Percentiles rank a stretch among this genome's conserved stretches.
Evolutionary conservation across 2,888 invertebrate genomes (phyloP).

Genomic region (Drosophila kuntzei): DNA sequence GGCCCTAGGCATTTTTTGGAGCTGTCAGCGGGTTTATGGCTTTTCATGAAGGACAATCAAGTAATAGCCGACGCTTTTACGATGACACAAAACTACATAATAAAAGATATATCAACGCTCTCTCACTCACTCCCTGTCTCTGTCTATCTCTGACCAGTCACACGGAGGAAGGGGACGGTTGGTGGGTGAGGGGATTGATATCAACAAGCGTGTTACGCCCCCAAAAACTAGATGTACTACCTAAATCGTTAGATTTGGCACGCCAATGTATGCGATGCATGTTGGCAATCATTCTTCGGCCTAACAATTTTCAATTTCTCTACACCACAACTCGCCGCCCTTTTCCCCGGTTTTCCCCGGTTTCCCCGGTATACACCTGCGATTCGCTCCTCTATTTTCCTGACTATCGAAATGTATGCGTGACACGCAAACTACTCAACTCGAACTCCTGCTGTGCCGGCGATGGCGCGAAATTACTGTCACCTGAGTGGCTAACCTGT

Average conservation of each 20-base stretch:
- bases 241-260: slow-evolving; percentile 64
- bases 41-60: slow-evolving; percentile 78
- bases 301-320: slow-evolving; percentile 69
- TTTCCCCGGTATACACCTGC: too few relatives aligned
- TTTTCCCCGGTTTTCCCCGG: not conserved
- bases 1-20: slow-evolving; percentile 42
- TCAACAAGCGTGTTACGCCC: slow-evolving; percentile 54
- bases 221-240: slow-evolving; percentile 43
- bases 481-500: slow-evolving; percentile 54
- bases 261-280: slow-evolving; percentile 74
- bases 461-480: slow-evolving; percentile 68
- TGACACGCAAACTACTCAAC: slow-evolving; percentile 58
- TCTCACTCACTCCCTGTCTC: not conserved
- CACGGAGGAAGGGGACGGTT: not conserved
- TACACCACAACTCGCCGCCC: slow-evolving; percentile 8
- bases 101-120: slow-evolving; percentile 74
- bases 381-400: not conserved
- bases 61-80: slow-evolving; percentile 80
- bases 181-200: slow-evolving; percentile 19
- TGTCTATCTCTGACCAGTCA: slow-evolving; percentile 4
- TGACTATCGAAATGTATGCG: slow-evolving; percentile 53
- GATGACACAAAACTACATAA: slow-evolving; percentile 80
- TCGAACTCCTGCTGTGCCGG: slow-evolving; percentile 24
- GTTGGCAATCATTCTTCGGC: slow-evolving; percentile 73
- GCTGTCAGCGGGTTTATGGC: slow-evolving; percentile 74